Evolutionary conservation across 2,113 vertebrate species (phyloP).

Genomic region (Strix uralensis): DNA sequence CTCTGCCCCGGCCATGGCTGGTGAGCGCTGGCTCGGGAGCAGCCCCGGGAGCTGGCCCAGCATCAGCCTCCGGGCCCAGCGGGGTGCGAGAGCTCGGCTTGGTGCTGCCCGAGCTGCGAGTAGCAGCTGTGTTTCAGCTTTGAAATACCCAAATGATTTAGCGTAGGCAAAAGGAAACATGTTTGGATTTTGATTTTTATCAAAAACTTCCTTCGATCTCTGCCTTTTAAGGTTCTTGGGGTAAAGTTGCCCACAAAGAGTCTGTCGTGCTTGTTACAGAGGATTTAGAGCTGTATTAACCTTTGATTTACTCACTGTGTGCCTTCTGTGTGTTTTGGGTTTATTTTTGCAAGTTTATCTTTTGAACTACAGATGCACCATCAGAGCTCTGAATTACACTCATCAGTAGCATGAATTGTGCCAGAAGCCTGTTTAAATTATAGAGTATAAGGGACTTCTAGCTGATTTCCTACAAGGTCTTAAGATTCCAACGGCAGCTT

Average conservation of each 20-base stretch:
- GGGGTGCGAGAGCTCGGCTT: background rate
- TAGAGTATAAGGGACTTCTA: background rate
- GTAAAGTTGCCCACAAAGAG: constrained; percentile 4
- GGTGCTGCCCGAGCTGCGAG: fast-evolving
- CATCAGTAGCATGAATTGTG: background rate
- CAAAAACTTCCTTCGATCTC: background rate
- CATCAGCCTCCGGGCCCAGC: no score
- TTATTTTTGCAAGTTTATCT: constrained; percentile 31
- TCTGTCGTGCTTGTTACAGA: background rate
- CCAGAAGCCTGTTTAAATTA: background rate
- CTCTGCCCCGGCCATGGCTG: fast-evolving
- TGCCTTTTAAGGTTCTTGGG: constrained; percentile 23
- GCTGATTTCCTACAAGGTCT: constrained; percentile 20
- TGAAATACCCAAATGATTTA: background rate
- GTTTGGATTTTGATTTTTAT: constrained; percentile 9
- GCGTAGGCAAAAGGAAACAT: background rate
- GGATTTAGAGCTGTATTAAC: constrained; percentile 27
- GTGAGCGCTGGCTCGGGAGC: background rate
- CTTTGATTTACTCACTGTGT: background rate
- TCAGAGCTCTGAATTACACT: background rate
- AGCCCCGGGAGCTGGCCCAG: background rate
- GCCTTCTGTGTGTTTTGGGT: constrained; percentile 8
- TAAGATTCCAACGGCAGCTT: background rate
- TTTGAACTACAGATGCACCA: background rate
- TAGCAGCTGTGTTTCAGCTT: background rate